Conservation (phyloP, 2,797 vertebrate species). For the Phrynocephalus guinanensis region DNA sequence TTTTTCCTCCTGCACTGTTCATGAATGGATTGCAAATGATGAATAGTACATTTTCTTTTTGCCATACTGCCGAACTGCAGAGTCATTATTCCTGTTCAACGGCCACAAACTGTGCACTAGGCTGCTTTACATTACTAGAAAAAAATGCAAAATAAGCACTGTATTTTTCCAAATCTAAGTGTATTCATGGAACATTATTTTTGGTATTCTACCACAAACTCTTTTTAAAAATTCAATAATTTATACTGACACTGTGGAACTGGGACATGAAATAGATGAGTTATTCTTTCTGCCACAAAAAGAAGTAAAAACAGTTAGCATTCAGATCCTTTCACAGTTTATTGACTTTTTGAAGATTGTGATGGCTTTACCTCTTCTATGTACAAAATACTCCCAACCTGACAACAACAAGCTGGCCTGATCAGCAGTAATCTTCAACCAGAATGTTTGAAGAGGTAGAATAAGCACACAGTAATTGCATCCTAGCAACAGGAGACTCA, state of each 20-base stretch:
- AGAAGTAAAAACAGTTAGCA: background rate
- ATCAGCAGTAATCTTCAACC: background rate
- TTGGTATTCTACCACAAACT: constrained; percentile 19
- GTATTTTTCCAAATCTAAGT: background rate
- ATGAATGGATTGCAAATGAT: too few relatives aligned
- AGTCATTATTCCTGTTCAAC: too few relatives aligned
- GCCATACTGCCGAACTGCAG: too few relatives aligned
- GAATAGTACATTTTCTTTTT: too few relatives aligned
- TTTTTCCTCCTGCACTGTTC: too few relatives aligned
- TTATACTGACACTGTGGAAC: constrained; percentile 16
- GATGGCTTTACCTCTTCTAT: constrained; percentile 22
- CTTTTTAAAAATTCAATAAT: constrained; percentile 30
- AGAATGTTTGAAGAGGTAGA: background rate
- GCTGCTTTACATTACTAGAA: too few relatives aligned
- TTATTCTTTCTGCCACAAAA: constrained; percentile 19
- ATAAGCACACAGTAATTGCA: background rate
- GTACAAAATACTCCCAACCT: constrained; percentile 27
- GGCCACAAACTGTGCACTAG: too few relatives aligned
- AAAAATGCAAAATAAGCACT: background rate
- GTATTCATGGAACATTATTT: constrained; percentile 21
- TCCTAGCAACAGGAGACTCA: background rate
- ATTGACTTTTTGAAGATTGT: constrained; percentile 23
- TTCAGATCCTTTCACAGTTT: constrained; percentile 39
- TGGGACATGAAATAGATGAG: constrained; percentile 42
- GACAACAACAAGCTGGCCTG: constrained; percentile 28